Evolutionary conservation across 2,113 vertebrate species (phyloP).

Genomic region (Regulus satrapa): DNA sequence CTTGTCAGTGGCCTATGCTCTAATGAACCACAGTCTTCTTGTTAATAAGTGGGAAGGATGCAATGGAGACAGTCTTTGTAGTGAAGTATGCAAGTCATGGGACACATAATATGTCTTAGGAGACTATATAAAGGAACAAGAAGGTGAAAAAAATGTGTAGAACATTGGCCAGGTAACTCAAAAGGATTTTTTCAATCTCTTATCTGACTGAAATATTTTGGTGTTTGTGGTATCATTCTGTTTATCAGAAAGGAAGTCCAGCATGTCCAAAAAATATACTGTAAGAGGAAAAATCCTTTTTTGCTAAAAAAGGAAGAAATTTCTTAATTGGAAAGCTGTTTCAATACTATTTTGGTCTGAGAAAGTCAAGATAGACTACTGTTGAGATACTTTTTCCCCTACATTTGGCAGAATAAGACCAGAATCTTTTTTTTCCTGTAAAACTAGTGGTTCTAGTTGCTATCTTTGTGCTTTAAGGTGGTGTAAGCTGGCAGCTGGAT

Average conservation of each 20-base stretch:
- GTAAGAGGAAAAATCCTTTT: not conserved
- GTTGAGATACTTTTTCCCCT: not conserved
- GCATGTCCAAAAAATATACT: not conserved
- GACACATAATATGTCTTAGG: not conserved
- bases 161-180: not conserved
- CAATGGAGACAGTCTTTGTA: not conserved
- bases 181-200: not conserved
- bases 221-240: not conserved
- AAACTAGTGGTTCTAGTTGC: not conserved
- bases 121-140: not conserved
- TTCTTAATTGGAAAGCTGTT: not conserved
- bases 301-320: not conserved
- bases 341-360: not conserved
- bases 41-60: not conserved
- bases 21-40: not conserved
- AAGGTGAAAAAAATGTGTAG: not conserved
- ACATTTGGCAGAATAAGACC: not conserved
- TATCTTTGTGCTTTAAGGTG: not conserved
- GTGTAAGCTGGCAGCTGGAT: not conserved
- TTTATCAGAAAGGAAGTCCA: not conserved
- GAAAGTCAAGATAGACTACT: not conserved
- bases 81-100: not conserved
- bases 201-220: not conserved
- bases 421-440: not conserved
- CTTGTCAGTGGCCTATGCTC: not conserved